A percentile compares a stretch with the other conserved stretches of the same genome.
These are phyloP conservation scores for Drosophila bocki DNA, from an alignment of 1,140 invertebrate genomes.

Conservation along the genomic window DNA sequence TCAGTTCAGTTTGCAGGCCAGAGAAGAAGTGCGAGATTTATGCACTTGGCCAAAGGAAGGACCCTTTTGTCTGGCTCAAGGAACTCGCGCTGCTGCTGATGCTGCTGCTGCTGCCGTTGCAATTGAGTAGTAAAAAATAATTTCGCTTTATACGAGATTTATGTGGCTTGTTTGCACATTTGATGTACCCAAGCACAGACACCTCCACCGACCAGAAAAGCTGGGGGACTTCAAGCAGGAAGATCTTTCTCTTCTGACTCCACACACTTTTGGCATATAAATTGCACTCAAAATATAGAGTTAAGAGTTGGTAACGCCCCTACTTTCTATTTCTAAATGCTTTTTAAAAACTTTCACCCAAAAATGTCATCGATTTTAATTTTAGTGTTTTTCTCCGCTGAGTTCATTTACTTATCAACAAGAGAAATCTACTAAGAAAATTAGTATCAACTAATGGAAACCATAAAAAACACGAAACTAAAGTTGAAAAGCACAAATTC, in stretches of 20 bases:
- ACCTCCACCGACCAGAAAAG: conserved; percentile 39
- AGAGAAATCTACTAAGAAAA: conserved; percentile 39
- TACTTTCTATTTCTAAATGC: conserved; percentile 78
- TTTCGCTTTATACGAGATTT: conserved; percentile 80
- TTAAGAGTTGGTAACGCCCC: conserved; percentile 44
- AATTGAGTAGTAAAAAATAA: conserved; percentile 84
- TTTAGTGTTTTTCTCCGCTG: conserved; percentile 28
- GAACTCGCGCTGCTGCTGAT: conserved; percentile 54
- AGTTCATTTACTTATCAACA: conserved; percentile 60
- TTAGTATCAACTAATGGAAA: conserved; percentile 46
- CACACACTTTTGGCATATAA: conserved; percentile 55
- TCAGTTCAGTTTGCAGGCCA: conserved; percentile 24
- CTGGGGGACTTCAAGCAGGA: conserved; percentile 10
- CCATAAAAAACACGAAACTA: conserved; percentile 27
- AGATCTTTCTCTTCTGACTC: conserved; percentile 5
- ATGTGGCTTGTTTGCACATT: conserved; percentile 84
- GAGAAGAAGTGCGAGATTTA: conserved; percentile 49
- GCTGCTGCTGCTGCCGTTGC: conserved; percentile 62
- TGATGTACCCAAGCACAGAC: conserved; percentile 73
- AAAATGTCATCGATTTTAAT: conserved; percentile 71
- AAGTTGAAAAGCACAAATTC: conserved; percentile 37
- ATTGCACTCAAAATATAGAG: conserved; percentile 48
- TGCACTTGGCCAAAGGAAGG: conserved; percentile 50
- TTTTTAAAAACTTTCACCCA: conserved; percentile 70
- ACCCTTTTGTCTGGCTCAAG: conserved; percentile 58